These are phyloP conservation scores for Hipparchia sbordonii DNA, from an alignment of 2,888 invertebrate genomes.

Conservation along the genomic window DNA sequence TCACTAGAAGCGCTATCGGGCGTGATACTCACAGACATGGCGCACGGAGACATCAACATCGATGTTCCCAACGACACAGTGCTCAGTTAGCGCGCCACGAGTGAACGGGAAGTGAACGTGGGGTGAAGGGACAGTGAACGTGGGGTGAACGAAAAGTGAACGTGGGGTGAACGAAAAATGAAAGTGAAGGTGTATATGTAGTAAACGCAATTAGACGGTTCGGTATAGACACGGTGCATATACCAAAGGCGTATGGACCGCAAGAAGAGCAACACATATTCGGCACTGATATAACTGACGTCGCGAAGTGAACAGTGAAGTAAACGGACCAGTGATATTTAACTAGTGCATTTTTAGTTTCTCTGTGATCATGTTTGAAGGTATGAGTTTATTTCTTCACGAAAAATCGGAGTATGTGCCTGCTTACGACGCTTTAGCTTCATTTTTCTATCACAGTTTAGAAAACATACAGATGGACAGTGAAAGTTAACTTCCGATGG, in stretches of 20 bases:
- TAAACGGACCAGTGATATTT: conserved; percentile 31
- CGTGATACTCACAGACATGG: conserved; percentile 80
- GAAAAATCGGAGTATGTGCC: conserved; percentile 23
- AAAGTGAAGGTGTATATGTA: not conserved
- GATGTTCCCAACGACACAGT: conserved; percentile 69
- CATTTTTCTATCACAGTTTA: conserved; percentile 5
- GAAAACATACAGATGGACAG: conserved; percentile 15
- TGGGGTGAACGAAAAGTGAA: not conserved
- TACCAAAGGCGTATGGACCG: not conserved
- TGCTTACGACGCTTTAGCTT: conserved; percentile 22
- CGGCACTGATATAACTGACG: no score
- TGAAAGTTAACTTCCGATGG: not conserved
- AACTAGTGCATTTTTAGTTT: conserved; percentile 32
- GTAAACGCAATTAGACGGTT: not conserved
- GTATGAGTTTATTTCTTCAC: not conserved
- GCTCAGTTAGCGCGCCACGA: conserved; percentile 65
- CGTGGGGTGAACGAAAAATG: not conserved
- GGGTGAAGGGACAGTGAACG: not conserved
- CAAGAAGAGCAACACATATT: not conserved
- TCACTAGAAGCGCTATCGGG: conserved; percentile 91
- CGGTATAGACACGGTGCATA: not conserved
- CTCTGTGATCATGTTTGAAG: conserved; percentile 26
- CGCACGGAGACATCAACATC: conserved; percentile 53
- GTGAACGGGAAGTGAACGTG: conserved; percentile 19
- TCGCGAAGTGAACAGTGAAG: conserved; percentile 15